Evolutionary conservation across 1,140 invertebrate species (phyloP).

Genomic region (Pollicipes pollicipes): DNA sequence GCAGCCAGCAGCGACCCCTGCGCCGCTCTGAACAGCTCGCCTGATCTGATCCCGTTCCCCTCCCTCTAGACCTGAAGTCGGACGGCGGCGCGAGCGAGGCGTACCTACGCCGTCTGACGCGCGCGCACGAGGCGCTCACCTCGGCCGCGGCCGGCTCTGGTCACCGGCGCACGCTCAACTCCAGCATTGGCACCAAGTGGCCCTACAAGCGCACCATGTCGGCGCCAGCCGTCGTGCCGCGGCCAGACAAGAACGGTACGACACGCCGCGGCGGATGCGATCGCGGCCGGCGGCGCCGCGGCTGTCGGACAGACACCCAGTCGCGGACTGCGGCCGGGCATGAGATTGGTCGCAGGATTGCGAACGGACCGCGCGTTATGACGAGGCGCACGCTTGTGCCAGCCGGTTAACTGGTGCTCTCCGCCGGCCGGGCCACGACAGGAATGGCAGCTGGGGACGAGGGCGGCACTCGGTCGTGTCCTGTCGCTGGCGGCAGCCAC

Average conservation of each 20-base stretch:
- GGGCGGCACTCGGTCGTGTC: too few species aligned
- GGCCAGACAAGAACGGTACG: too few species aligned
- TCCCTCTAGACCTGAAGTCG: constrained; percentile 60
- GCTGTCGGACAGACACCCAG: constrained; percentile 9
- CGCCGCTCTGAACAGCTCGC: too few species aligned
- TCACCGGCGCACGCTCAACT: constrained; percentile 48
- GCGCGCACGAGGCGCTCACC: constrained; percentile 65
- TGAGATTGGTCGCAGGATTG: neutral
- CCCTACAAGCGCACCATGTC: constrained; percentile 88
- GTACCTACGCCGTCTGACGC: constrained; percentile 68
- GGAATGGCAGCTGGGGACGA: too few species aligned
- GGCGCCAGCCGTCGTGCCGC: constrained; percentile 56
- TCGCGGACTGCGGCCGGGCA: neutral
- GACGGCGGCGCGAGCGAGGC: constrained; percentile 73
- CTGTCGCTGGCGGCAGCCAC: too few species aligned
- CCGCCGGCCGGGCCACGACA: too few species aligned
- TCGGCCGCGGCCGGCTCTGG: constrained; percentile 39
- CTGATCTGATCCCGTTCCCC: too few species aligned
- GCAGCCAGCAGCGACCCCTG: too few species aligned
- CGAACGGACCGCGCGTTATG: neutral
- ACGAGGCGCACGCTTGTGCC: too few species aligned
- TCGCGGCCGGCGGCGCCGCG: too few species aligned
- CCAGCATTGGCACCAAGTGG: constrained; percentile 80
- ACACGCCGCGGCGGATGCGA: too few species aligned
- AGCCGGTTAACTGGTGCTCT: too few species aligned